Percentiles rank a stretch among this genome's conserved stretches.
Conservation (phyloP, 2,797 vertebrate genomes). For the Poecilia gillii region DNA sequence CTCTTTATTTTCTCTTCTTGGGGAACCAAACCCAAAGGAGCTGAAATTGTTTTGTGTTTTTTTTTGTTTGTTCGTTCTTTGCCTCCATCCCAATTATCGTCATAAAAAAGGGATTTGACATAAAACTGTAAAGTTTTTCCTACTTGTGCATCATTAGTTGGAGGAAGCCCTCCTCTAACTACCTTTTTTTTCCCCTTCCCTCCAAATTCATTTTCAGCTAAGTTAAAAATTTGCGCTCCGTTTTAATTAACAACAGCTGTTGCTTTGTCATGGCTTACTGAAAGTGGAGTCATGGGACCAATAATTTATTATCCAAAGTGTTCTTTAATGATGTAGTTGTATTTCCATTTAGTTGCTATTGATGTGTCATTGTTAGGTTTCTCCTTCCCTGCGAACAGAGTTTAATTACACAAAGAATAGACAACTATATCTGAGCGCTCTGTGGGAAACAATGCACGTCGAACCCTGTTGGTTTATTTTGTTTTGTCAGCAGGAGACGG, state of each 20-base stretch:
- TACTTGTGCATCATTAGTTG: neutral
- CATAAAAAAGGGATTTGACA: neutral
- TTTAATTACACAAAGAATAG: neutral
- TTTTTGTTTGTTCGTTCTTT: neutral
- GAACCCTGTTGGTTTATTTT: neutral
- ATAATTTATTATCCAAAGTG: neutral
- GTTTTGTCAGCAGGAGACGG: neutral
- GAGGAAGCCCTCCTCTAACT: neutral
- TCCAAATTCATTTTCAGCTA: neutral
- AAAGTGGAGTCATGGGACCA: conserved; percentile 1
- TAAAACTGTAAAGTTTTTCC: neutral
- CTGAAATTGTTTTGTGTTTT: neutral
- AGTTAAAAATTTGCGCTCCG: neutral
- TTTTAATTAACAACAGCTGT: conserved; percentile 7
- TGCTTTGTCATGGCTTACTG: conserved; percentile 2
- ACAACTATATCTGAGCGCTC: neutral
- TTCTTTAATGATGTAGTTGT: conserved; percentile 4
- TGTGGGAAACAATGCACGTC: neutral
- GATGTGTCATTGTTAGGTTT: neutral
- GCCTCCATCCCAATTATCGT: neutral
- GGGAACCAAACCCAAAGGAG: no score
- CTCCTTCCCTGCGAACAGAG: neutral
- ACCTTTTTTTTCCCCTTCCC: neutral
- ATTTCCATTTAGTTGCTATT: neutral
- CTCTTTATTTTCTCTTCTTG: neutral